Percentiles rank a stretch among this genome's conserved stretches.
phyloP scores from a whole-genome alignment of 2,113 vertebrate species.

The Malurus cyaneus region DNA sequence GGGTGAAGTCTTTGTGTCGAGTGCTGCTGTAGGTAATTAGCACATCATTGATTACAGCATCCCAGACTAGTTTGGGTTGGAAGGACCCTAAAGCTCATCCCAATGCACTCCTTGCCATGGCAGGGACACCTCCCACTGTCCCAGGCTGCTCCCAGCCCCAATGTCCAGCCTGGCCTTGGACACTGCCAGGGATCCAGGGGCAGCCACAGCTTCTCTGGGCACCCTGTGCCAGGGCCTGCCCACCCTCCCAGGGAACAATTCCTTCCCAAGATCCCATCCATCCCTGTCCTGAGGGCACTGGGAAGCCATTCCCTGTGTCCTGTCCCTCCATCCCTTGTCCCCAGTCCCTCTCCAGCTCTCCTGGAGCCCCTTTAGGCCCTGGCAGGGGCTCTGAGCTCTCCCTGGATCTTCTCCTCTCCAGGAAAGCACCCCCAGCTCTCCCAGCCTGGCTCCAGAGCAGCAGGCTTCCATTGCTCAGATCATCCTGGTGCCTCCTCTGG shows the following conservation, averaged over 20 bases:
- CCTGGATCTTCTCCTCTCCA: background rate
- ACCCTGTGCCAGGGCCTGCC: background rate
- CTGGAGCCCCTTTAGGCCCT: background rate
- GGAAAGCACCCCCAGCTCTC: background rate
- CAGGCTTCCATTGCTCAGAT: no score
- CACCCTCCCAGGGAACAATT: background rate
- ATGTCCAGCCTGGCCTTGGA: background rate
- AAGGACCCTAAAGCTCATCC: background rate
- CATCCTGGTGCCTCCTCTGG: background rate
- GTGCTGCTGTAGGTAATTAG: background rate
- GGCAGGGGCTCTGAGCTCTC: no score
- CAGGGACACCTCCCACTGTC: background rate
- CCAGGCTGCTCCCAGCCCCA: background rate
- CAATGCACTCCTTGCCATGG: background rate
- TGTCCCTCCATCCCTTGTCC: background rate
- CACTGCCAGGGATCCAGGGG: background rate
- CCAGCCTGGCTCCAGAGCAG: background rate
- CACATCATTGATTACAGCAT: background rate
- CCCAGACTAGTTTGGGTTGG: background rate
- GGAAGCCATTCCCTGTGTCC: background rate
- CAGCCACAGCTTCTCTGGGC: background rate
- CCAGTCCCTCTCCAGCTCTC: background rate
- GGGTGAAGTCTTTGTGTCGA: background rate
- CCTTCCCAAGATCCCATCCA: background rate
- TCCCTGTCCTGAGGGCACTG: background rate